Base-by-base conservation (phyloP, 2,888 invertebrate genomes). In the Drosophila borborema region DNA sequence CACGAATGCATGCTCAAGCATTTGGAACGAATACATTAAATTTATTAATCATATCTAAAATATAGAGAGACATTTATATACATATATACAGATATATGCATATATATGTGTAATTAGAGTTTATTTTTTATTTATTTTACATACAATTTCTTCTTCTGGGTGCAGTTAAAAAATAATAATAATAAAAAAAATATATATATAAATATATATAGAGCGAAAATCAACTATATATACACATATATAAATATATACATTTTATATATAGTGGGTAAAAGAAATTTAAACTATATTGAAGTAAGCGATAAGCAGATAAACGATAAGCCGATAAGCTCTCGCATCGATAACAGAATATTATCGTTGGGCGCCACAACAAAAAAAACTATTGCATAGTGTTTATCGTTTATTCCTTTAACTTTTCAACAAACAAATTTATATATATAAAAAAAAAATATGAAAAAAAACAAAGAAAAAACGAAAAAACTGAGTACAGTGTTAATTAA, bases 121-220 rank as follows among this genome's bases (percentile, higher is more conserved):
- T 71, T 61, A 53, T 43, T 51, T 60, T 49, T 70, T 81, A 77
- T 81, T 77, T 84, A 84, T 74, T 82, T 71, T 71, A 72, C 46
- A 55, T 28, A 66, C 40, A 41, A 65, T 45, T 64, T 74, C 75
- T 82, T 81, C 68, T 80, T 77, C 72, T 77, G 83, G 86, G 85
- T 85, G 86, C 86, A 86, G 85, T 86, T 82, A 79, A 69, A 72
- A 81, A 71, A 6, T 78, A 14, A 80, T 6, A n/a, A 49, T 9
- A 4, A n/a, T 3, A 20, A 23, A 4, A 23, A 4, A 23, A 4
- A 23, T 45, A n/a, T n/a, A 71, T 62, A 60, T 45, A 69, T 48
- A 68, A 41, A 38, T 43, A 64, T 43, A 6, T 28, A 28, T 28
- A 28, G 28, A 28, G 3, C 0, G 28, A 28, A 28, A 6, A 28